phyloP scores from a whole-genome alignment of 2,888 invertebrate genomes.

The Erebia epiphron region DNA sequence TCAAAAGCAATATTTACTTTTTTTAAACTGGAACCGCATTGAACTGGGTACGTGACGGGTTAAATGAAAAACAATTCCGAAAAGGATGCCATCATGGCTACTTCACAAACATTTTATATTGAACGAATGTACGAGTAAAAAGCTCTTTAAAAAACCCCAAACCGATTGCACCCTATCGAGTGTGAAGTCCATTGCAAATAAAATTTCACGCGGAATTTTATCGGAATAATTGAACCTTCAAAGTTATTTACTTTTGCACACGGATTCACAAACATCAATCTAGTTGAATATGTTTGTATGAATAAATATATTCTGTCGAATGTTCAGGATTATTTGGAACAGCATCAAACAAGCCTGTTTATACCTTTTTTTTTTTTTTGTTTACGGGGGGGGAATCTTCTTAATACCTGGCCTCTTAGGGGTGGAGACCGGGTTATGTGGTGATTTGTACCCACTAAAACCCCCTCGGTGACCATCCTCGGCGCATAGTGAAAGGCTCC shows the following conservation, averaged over 20 bases:
- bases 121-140: background rate
- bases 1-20: too few relatives aligned
- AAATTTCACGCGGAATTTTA: slow-evolving; percentile 10
- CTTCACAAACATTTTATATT: slow-evolving; percentile 2
- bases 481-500: too few relatives aligned
- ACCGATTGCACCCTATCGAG: slow-evolving; percentile 14
- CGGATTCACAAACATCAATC: background rate
- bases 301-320: background rate
- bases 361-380: too few relatives aligned
- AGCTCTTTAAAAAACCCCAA: background rate
- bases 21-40: background rate
- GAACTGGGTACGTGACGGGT: too few relatives aligned
- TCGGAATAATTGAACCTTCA: slow-evolving; percentile 20
- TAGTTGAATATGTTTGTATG: background rate
- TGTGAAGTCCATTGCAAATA: slow-evolving; percentile 20
- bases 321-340: background rate
- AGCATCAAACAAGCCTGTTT: too few relatives aligned
- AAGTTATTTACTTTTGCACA: background rate
- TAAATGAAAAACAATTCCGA: background rate
- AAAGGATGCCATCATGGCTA: background rate
- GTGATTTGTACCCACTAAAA: too few relatives aligned
- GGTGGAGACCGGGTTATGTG: too few relatives aligned
- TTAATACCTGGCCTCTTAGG: too few relatives aligned
- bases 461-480: too few relatives aligned
- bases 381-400: too few relatives aligned